phyloP scores from a whole-genome alignment of 92 coral and sea anemone species.

The Zoanthus gigantus region DNA sequence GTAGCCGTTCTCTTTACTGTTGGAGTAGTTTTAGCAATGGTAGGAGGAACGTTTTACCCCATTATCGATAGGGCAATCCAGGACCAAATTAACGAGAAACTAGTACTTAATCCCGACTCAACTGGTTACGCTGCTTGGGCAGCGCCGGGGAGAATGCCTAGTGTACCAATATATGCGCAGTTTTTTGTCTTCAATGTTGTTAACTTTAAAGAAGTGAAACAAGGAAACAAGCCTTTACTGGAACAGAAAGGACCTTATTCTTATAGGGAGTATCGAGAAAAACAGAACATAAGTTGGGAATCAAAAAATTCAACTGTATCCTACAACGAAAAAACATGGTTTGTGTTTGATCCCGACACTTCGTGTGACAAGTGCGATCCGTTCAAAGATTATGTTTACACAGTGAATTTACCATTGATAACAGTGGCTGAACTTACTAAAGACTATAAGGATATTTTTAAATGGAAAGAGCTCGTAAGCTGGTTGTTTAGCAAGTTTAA shows the following conservation, averaged over 20 bases:
- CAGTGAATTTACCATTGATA: slow-evolving; percentile 83
- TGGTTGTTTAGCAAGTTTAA: slow-evolving; percentile 47
- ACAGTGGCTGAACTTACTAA: slow-evolving; percentile 71
- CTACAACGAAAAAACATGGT: slow-evolving; percentile 83
- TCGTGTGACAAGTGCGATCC: slow-evolving; percentile 86
- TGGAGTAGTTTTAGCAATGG: slow-evolving; percentile 72
- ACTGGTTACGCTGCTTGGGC: slow-evolving; percentile 77
- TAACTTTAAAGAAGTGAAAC: slow-evolving; percentile 67
- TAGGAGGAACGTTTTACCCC: slow-evolving; percentile 70
- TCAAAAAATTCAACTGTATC: slow-evolving; percentile 66
- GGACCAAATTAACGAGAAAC: slow-evolving; percentile 69
- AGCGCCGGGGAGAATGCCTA: slow-evolving; percentile 60
- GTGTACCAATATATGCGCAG: slow-evolving; percentile 80
- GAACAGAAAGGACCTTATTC: slow-evolving; percentile 92
- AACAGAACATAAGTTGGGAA: slow-evolving; percentile 84
- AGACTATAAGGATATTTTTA: slow-evolving; percentile 38
- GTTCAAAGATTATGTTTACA: slow-evolving; percentile 53
- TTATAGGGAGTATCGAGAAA: slow-evolving; percentile 80
- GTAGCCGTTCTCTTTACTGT: slow-evolving; percentile 72
- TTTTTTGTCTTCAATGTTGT: slow-evolving; percentile 73
- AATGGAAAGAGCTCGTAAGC: slow-evolving; percentile 48
- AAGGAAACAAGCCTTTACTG: slow-evolving; percentile 68
- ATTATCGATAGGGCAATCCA: slow-evolving; percentile 76
- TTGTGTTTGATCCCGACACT: slow-evolving; percentile 78
- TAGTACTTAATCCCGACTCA: slow-evolving; percentile 79